Percentiles rank a stretch among this genome's conserved stretches.
These are phyloP conservation scores for Lycophotia porphyrea DNA, from an alignment of 2,888 invertebrate genomes.

Conservation along the genomic window DNA sequence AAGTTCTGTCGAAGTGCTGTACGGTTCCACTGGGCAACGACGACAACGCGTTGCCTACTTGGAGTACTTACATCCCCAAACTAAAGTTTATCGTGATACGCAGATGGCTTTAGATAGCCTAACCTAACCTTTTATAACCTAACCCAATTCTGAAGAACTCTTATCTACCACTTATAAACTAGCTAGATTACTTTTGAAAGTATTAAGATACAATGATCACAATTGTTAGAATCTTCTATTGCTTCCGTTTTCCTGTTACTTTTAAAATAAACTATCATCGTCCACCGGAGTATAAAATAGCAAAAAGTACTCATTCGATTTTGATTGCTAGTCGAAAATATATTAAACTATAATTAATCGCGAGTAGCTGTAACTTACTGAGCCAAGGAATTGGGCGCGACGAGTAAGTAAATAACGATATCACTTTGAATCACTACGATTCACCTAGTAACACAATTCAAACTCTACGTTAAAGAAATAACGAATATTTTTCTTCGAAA, in stretches of 20 bases:
- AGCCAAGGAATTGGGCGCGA: constrained; percentile 74
- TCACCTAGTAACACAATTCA: constrained; percentile 35
- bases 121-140: constrained; percentile 58
- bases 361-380: constrained; percentile 41
- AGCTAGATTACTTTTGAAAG: constrained; percentile 26
- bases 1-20: not conserved
- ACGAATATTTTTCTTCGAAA: constrained; percentile 60
- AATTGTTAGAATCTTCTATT: not conserved
- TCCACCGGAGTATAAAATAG: constrained; percentile 7
- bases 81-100: constrained; percentile 22
- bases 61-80: constrained; percentile 7
- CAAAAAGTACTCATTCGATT: not conserved
- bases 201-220: not conserved
- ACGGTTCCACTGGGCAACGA: not conserved
- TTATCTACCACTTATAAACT: constrained; percentile 42
- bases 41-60: not conserved
- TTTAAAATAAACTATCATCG: not conserved
- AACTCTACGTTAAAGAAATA: constrained; percentile 58
- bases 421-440: constrained; percentile 71
- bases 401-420: constrained; percentile 77
- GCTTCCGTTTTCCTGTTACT: constrained; percentile 9
- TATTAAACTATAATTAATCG: constrained; percentile 23
- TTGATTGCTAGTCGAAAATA: constrained; percentile 23
- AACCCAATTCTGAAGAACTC: constrained; percentile 53
- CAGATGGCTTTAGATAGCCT: constrained; percentile 54